Base-by-base conservation (phyloP, 2,888 invertebrate species). In the Aporophyla nigra region DNA sequence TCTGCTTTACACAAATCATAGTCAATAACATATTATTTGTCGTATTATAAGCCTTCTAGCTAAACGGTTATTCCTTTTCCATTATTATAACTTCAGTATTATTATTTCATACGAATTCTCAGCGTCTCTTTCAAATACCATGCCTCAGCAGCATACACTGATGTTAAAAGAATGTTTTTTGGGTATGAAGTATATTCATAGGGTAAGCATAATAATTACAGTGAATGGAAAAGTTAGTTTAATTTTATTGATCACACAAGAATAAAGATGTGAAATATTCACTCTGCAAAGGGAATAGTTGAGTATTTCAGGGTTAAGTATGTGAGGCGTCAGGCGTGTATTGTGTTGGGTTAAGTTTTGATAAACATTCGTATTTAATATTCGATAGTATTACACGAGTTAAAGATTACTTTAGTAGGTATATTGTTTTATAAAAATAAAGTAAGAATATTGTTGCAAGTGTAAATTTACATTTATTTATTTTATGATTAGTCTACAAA, bases 331-430 rank as follows among this genome's bases (percentile, higher is more conserved):
- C 43, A 46, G 12, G 43, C 43, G 43, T 46, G 10, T 46, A 46
- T 46, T 54, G 14, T n/a, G 43, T n/a, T 27, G 33, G 73, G 46
- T 72, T 72, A 73, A 56, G 46, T 73, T 56, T 56, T 65, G n/a
- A 19, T 27, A 9, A 27, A 43, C 4, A 68, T 1, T 43, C 43
- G 19, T 40, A 27, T 65, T 62, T 27, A 43, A 14, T 3, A 43
- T 71, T 24, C 9, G 10, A 51, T 16, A 24, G 5, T 27, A 1
- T 27, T n/a, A 14, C 19, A 27, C 5, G 19, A 43, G n/a, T 62
- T 14, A 16, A 63, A 24, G 16, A n/a, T 43, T 40, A 3, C 10
- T 24, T 24, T 24, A 24, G 19, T 10, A 46, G 10, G 43, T 46
- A 10, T 14, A 56, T 12, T 56, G 14, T 56, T 56, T 14, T 24